These are phyloP conservation scores for Spilogale gracilis DNA, from an alignment of 2,113 vertebrate genomes.

Conservation along the genomic window DNA sequence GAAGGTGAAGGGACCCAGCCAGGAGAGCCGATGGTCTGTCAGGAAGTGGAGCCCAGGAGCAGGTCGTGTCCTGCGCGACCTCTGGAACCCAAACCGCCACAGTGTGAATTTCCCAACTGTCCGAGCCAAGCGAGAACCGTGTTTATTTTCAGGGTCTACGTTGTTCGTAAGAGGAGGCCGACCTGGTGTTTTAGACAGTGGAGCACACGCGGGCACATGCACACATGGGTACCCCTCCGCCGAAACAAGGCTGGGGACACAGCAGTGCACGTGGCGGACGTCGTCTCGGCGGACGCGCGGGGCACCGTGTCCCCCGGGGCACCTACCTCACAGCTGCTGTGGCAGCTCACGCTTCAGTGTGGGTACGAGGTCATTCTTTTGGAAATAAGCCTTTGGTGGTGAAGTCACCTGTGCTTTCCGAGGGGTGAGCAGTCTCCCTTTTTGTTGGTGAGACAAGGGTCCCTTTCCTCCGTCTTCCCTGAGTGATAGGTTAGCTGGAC, in stretches of 20 bases:
- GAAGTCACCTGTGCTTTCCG: neutral
- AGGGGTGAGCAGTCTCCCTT: neutral
- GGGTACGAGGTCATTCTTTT: neutral
- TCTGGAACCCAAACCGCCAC: too few species aligned
- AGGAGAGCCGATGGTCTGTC: neutral
- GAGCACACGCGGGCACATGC: neutral
- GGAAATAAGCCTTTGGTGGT: neutral
- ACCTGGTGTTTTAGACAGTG: neutral
- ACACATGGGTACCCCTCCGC: neutral
- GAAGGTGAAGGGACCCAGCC: neutral
- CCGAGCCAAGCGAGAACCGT: neutral
- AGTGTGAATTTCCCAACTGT: neutral
- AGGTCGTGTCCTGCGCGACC: neutral
- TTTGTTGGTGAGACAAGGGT: neutral
- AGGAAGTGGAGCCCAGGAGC: neutral
- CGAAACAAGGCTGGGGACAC: neutral
- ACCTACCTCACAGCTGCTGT: too few species aligned
- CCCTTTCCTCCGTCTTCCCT: neutral
- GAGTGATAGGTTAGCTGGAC: neutral
- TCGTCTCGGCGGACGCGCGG: fast-evolving
- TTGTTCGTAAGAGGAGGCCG: neutral
- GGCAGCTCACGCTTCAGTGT: too few species aligned
- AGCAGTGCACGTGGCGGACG: fast-evolving
- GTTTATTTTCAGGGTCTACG: neutral
- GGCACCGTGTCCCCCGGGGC: fast-evolving